A percentile compares a stretch with the other conserved stretches of the same genome.
Evolutionary conservation across 1,140 invertebrate species (phyloP).

Genomic region (Eubasilissa regina): DNA sequence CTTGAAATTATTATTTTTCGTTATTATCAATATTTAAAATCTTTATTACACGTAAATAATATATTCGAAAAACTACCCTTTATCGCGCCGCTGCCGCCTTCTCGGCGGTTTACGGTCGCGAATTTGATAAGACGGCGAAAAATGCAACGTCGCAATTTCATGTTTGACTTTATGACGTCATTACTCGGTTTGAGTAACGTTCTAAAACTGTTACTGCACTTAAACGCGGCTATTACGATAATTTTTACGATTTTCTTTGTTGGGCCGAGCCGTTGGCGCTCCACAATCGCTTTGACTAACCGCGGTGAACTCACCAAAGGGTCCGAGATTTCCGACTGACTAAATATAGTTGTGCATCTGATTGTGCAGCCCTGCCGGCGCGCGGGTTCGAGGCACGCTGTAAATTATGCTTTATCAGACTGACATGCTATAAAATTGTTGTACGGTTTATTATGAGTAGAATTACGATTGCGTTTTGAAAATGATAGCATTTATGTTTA

Average conservation of each 20-base stretch:
- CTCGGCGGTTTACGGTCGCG: conserved; percentile 29
- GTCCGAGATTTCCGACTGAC: no score
- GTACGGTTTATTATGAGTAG: no score
- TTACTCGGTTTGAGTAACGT: conserved; percentile 33
- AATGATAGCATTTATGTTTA: neutral
- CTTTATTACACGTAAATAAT: no score
- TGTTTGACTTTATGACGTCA: conserved; percentile 36
- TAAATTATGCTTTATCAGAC: neutral
- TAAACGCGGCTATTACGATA: conserved; percentile 40
- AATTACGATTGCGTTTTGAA: neutral
- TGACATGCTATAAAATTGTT: conserved; percentile 3
- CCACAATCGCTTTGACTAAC: conserved; percentile 4
- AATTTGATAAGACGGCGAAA: conserved; percentile 47
- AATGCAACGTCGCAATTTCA: conserved; percentile 43
- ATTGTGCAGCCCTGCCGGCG: no score
- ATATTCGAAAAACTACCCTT: neutral
- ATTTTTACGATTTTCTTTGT: conserved; percentile 45
- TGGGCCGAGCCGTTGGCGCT: neutral
- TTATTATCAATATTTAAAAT: no score
- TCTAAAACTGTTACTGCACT: conserved; percentile 28
- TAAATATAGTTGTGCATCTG: no score
- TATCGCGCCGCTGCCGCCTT: neutral
- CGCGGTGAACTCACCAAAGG: neutral
- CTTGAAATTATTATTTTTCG: no score
- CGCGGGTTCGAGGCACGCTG: neutral